phyloP scores from a whole-genome alignment of 2,888 invertebrate species.

The Sipunculus nudus region DNA sequence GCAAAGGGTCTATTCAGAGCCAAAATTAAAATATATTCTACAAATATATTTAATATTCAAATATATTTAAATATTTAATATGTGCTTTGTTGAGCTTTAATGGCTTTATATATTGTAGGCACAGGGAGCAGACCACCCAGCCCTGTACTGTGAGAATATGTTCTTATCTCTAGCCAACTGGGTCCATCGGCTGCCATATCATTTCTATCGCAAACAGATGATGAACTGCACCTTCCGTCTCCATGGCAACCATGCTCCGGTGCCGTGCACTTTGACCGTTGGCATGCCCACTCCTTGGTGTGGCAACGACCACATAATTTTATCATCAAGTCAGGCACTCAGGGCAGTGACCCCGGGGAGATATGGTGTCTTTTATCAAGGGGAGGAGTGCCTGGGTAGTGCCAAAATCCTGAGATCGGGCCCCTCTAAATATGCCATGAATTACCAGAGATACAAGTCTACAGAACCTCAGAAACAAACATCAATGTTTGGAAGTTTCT shows the following conservation, averaged over 20 bases:
- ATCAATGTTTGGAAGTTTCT: too few relatives aligned
- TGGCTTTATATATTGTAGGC: too few relatives aligned
- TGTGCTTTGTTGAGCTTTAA: too few relatives aligned
- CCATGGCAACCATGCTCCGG: background rate
- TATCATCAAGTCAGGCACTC: conserved; percentile 9
- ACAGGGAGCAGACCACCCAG: background rate
- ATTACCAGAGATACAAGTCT: background rate
- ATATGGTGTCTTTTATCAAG: conserved; percentile 5
- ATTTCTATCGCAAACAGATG: conserved; percentile 17
- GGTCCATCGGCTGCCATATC: conserved; percentile 4
- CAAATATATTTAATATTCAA: too few relatives aligned
- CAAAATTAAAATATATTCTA: too few relatives aligned
- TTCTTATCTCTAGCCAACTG: conserved; percentile 14
- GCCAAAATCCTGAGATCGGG: conserved; percentile 10
- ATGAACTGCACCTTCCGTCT: conserved; percentile 9
- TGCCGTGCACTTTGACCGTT: conserved; percentile 8
- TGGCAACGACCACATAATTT: conserved; percentile 16
- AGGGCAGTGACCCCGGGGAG: conserved; percentile 1
- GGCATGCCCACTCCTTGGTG: conserved; percentile 11
- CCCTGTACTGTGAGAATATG: conserved; percentile 4
- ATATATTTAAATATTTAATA: too few relatives aligned
- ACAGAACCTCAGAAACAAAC: too few relatives aligned
- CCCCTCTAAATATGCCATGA: conserved; percentile 14
- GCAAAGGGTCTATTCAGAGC: too few relatives aligned
- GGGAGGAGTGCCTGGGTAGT: conserved; percentile 12